Evolutionary conservation across 2,888 invertebrate species (phyloP).

Genomic region (Branchipolynoe longqiensis): DNA sequence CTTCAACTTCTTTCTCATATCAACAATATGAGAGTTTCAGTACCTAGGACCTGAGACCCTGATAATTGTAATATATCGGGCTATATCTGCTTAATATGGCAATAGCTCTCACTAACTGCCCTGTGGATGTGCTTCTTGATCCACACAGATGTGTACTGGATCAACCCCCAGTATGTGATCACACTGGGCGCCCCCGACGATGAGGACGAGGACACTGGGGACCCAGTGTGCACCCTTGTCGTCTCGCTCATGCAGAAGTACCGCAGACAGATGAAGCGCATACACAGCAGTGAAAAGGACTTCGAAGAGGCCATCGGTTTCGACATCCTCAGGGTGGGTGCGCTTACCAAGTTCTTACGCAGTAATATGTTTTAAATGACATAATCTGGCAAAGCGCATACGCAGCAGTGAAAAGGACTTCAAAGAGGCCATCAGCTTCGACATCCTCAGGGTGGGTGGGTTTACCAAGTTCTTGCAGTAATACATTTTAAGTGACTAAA

Average conservation of each 20-base stretch:
- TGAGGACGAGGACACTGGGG: constrained; percentile 66
- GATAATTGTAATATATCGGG: no score
- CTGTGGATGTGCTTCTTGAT: no score
- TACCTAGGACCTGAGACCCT: no score
- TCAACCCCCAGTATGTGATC: constrained; percentile 79
- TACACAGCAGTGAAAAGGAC: constrained; percentile 24
- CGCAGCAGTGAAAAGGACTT: constrained; percentile 46
- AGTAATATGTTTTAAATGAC: no score
- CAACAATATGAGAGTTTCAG: no score
- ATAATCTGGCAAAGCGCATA: no score
- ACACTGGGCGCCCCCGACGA: constrained; percentile 66
- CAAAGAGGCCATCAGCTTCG: constrained; percentile 64
- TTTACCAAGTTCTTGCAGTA: no score
- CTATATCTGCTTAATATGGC: no score
- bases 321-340: constrained; percentile 64
- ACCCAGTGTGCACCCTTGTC: constrained; percentile 90
- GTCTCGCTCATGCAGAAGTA: constrained; percentile 94
- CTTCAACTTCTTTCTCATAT: no score
- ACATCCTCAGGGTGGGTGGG: constrained; percentile 65
- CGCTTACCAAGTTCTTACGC: no score
- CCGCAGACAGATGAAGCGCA: constrained; percentile 58
- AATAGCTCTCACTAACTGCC: no score
- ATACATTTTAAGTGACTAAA: no score
- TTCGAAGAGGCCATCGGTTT: constrained; percentile 64
- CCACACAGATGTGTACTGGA: constrained; percentile 65